Evolutionary conservation across 1,140 invertebrate species (phyloP), one percentile per base, ranked within the genome.

Genomic region (Drosophila funebris): DNA sequence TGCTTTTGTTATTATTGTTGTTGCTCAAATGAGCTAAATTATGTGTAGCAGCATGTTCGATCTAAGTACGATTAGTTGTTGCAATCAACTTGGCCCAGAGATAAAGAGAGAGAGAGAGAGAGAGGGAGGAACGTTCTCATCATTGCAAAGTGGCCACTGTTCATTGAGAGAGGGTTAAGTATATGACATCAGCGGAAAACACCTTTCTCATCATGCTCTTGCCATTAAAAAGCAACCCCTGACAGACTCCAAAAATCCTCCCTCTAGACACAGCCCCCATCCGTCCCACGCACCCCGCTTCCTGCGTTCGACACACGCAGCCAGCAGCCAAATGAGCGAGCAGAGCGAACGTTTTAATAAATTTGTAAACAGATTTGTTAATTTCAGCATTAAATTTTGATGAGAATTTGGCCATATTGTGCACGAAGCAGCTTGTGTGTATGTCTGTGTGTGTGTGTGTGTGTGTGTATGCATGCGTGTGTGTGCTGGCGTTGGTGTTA

Each of bases 341-440:
- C 48, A 66, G 82, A 64, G 77, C 66, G 72, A 79, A 67, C 74
- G 80, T 90, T 91, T 91, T 91, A 91, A 91, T 91, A 91, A 91
- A 91, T 91, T 91, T 91, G 90, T 91, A 90, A 91, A 91, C 90
- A 91, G 90, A 91, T 91, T 90, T 91, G 90, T 91, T 91, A 91
- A 91, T 91, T 91, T 91, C 78, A 83, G 72, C 87, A 90, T 91
- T 80, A 91, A 91, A 91, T 91, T 91, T 91, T 91, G 90, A 91
- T 91, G 90, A 91, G 90, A 87, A 90, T 84, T 84, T 83, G 76
- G 79, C 82, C 85, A 91, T 90, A 89, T 90, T 90, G 89, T 76
- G 85, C 73, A 57, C 44, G 29, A 52, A 39, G 66, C 54, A 18
- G 22, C 16, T 53, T 52, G 14, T 56, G 9, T 53, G 8, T 41